These are phyloP conservation scores for Myrmophylax atrothorax DNA, from an alignment of 2,113 vertebrate genomes.

Conservation along the genomic window DNA sequence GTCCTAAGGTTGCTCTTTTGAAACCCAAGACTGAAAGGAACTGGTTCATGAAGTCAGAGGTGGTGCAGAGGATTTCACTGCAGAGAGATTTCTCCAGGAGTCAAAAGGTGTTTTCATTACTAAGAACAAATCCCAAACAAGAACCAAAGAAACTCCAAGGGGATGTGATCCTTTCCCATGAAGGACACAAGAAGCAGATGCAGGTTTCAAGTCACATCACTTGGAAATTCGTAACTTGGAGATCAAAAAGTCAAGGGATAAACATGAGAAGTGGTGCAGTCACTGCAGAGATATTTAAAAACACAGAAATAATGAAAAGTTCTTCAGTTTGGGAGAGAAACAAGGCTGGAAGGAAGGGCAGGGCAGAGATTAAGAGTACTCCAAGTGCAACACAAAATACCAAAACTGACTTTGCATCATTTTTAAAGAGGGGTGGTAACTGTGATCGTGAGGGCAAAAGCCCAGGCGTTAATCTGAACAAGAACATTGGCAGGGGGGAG, in stretches of 20 bases:
- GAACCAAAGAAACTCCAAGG: background rate
- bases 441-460: background rate
- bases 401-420: background rate
- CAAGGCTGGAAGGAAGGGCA: background rate
- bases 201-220: background rate
- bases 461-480: background rate
- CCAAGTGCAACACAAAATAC: background rate
- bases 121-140: background rate
- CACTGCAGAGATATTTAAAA: background rate
- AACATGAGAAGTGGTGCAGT: background rate
- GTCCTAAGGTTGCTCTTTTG: background rate
- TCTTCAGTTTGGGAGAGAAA: background rate
- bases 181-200: background rate
- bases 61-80: background rate
- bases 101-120: background rate
- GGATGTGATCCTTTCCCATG: accelerated
- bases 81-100: background rate
- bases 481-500: background rate
- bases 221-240: background rate
- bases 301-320: background rate
- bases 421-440: background rate
- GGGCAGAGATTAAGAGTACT: background rate
- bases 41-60: background rate
- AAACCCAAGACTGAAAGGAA: slow-evolving; percentile 1
- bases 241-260: background rate